Base-by-base conservation (phyloP, 2,888 invertebrate genomes). In the Portevinia maculata region DNA sequence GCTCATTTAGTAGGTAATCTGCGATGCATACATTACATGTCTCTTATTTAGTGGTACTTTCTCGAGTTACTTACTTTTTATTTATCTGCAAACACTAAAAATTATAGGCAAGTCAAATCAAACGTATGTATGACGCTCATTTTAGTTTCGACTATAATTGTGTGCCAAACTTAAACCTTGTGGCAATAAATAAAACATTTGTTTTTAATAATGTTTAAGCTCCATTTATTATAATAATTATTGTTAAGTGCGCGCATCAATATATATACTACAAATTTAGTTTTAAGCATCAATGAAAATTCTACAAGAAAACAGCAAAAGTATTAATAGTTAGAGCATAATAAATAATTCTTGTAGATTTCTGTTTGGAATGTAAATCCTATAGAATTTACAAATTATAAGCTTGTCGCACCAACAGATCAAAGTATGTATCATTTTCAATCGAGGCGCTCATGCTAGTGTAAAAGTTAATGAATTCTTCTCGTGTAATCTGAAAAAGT, bases 381-480 rank as follows among this genome's bases (percentile, higher is more conserved):
- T 6, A 1, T 53, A 3, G 0, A 39, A 78, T 65, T 71, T 59
- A 71, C 64, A 78, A 71, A 32, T 96, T 96, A 92, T 96, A 99
- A 0, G 97, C 95, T 87, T 96, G 96, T 76, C 98, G 94, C 94
- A 99, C 96, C 95, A 98, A 96, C 84, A 98, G 92, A 90, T 98
- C 98, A 89, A 99, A 99, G 89, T 97, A 99, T 67, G 95, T 95
- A 89, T 99, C 98, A 85, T 95, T 95, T 89, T 99, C 98, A 86
- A 98, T 96, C 0, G 98, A 98, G 41, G 98, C 97, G 89, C 98
- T 98, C 86, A 99, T 95, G 17, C 96, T 97, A 71, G 95, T 93
- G 91, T 99, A 99, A 90, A 98, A 99, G 91, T 98, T 97, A 88
- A 95, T 91, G 87, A 98, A 99, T 90, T 99, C 99, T 86, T 98